These are phyloP conservation scores for Drosophila meridionalis DNA, from an alignment of 2,888 invertebrate species.

Conservation along the genomic window DNA sequence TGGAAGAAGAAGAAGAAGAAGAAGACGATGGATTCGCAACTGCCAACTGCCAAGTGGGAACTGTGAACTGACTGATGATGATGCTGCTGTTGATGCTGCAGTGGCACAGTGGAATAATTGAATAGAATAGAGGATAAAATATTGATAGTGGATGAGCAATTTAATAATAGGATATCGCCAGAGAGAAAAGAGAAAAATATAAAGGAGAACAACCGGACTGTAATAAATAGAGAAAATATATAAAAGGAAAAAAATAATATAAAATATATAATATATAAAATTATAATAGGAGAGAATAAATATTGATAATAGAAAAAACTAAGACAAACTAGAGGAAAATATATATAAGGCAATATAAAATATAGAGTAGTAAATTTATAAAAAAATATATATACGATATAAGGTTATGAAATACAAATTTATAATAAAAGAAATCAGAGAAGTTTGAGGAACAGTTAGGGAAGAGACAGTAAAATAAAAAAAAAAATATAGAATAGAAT, in stretches of 20 bases:
- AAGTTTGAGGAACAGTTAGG: no score
- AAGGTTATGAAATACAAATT: no score
- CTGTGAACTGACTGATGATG: constrained; percentile 43
- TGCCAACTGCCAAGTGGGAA: constrained; percentile 15
- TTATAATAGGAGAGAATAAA: background rate
- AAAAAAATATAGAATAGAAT: no score
- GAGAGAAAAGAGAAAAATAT: background rate
- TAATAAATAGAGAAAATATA: background rate
- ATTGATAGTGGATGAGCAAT: background rate
- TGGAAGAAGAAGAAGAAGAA: background rate
- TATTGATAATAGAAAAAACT: no score
- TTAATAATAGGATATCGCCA: no score
- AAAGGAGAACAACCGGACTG: no score
- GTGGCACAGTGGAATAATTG: constrained; percentile 9
- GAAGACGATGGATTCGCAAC: constrained; percentile 19
- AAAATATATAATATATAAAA: background rate
- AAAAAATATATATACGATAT: no score
- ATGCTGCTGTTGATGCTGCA: constrained; percentile 7
- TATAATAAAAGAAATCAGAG: no score
- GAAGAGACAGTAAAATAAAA: no score
- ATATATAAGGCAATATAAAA: background rate
- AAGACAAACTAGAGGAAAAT: no score
- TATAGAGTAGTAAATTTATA: background rate
- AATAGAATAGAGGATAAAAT: background rate
- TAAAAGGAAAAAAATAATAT: background rate